A percentile compares a stretch with the other conserved stretches of the same genome.
Conservation (phyloP, 2,113 vertebrate species). For the Toxotes jaculatrix region DNA sequence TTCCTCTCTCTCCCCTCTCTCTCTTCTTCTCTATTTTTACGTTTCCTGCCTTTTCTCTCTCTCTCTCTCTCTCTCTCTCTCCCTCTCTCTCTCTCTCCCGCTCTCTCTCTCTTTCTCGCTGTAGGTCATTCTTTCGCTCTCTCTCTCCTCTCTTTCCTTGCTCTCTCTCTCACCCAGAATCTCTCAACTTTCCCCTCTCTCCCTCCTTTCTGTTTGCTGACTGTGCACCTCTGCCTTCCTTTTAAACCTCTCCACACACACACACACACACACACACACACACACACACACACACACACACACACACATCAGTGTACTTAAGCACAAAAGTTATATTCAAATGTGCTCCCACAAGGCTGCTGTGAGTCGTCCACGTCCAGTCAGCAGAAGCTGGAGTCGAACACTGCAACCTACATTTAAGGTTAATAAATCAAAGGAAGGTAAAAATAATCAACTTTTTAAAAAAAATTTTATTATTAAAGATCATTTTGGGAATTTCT, state of each 20-base stretch:
- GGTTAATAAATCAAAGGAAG: constrained; percentile 69
- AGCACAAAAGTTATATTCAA: constrained; percentile 69
- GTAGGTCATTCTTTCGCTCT: no score
- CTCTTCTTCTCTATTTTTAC: constrained; percentile 48
- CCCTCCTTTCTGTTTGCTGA: constrained; percentile 68
- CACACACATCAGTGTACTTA: constrained; percentile 50
- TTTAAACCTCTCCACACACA: constrained; percentile 57
- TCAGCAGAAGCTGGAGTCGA: constrained; percentile 72
- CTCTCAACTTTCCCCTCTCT: constrained; percentile 46
- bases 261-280: constrained; percentile 39
- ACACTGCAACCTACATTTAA: constrained; percentile 73
- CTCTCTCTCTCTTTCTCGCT: constrained; percentile 20
- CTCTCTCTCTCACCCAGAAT: no score
- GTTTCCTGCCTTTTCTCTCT: constrained; percentile 12
- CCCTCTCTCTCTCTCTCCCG: constrained; percentile 3
- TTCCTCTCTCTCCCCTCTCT: neutral
- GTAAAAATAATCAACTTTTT: constrained; percentile 61
- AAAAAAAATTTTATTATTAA: constrained; percentile 46
- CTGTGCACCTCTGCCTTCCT: constrained; percentile 59
- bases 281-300: constrained; percentile 36
- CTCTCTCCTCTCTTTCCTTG: no score
- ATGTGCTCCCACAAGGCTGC: constrained; percentile 67
- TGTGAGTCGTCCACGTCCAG: constrained; percentile 57
- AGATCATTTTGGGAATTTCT: constrained; percentile 37
- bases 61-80: constrained; percentile 4